Evolutionary conservation across 1,140 invertebrate species (phyloP).

Genomic region (Drosophila takahashii): DNA sequence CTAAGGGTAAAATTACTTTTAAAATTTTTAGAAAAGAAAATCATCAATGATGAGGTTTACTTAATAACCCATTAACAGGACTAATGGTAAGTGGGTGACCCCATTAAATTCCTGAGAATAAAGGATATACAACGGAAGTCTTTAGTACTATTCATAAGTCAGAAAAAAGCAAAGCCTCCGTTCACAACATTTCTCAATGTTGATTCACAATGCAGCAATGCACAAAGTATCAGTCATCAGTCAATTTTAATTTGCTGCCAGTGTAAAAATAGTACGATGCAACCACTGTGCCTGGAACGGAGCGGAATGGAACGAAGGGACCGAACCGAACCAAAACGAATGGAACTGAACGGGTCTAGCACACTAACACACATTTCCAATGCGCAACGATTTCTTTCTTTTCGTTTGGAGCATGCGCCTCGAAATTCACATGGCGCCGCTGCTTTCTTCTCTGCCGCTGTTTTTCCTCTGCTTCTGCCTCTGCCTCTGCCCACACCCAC

Average conservation of each 20-base stretch:
- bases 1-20: too few species aligned
- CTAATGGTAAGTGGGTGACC: too few species aligned
- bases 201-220: not conserved
- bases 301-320: constrained; percentile 47
- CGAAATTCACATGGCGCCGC: constrained; percentile 39
- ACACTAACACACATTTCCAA: constrained; percentile 79
- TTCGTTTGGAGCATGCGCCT: constrained; percentile 56
- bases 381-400: constrained; percentile 51
- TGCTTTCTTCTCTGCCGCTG: constrained; percentile 18
- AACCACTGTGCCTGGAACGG: constrained; percentile 62
- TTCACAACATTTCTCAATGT: not conserved
- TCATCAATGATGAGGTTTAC: too few species aligned
- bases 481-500: constrained; percentile 38
- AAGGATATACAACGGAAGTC: too few species aligned
- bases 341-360: constrained; percentile 53
- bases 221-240: not conserved
- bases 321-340: not conserved
- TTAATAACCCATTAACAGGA: too few species aligned
- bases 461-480: not conserved
- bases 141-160: too few species aligned
- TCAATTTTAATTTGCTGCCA: not conserved
- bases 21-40: too few species aligned
- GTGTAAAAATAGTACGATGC: constrained; percentile 16
- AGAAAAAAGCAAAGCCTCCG: not conserved
- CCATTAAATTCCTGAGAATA: too few species aligned